Percentiles rank a stretch among this genome's conserved stretches.
phyloP scores from a whole-genome alignment of 2,888 invertebrate species.

The Iselma pallidipennis region DNA sequence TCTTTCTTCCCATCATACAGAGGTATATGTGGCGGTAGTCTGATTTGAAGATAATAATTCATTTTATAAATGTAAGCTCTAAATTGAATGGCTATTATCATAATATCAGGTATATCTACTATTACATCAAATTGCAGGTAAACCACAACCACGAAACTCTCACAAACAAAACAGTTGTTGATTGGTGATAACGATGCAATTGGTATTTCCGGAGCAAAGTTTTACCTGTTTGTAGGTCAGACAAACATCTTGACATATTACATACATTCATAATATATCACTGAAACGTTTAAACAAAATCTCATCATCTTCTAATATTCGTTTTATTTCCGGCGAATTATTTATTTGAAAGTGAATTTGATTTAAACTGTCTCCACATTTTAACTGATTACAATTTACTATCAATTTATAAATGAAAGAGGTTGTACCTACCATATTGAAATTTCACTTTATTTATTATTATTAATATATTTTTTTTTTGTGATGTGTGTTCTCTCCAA shows the following conservation, averaged over 20 bases:
- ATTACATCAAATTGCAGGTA: neutral
- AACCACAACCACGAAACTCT: constrained; percentile 8
- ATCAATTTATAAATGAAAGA: too few relatives aligned
- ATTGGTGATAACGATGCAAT: constrained; percentile 18
- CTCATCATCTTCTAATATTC: too few relatives aligned
- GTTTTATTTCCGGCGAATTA: too few relatives aligned
- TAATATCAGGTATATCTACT: neutral
- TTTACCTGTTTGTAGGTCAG: constrained; percentile 34
- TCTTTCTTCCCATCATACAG: constrained; percentile 20
- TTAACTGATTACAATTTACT: neutral
- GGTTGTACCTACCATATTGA: neutral
- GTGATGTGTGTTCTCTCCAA: neutral
- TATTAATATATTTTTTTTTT: neutral
- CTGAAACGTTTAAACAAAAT: too few relatives aligned
- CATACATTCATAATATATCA: too few relatives aligned
- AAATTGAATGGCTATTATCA: too few relatives aligned
- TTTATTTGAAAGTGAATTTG: too few relatives aligned
- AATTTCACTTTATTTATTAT: neutral
- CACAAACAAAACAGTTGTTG: constrained; percentile 12
- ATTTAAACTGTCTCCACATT: too few relatives aligned
- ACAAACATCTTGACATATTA: constrained; percentile 14
- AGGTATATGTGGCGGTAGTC: neutral
- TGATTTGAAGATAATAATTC: neutral
- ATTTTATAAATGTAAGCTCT: too few relatives aligned
- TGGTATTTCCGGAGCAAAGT: constrained; percentile 38